Conservation (phyloP, 2,797 vertebrate species). For the Ceryle rudis region DNA sequence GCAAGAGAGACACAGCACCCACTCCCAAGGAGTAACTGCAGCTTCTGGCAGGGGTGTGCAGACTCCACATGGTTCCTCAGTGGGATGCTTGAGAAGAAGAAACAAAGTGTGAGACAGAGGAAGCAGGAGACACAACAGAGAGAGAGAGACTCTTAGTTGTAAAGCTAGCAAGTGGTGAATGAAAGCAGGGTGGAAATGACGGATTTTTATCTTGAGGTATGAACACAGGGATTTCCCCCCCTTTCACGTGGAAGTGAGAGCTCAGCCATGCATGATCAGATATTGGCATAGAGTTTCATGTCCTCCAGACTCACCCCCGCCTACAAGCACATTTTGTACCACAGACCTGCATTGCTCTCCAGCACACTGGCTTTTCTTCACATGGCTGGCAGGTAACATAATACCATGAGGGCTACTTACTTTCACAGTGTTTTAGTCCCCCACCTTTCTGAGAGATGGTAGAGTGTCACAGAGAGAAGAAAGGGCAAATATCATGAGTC, state of each 20-base stretch:
- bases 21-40: background rate
- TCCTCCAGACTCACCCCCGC: background rate
- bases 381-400: fast-evolving
- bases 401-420: background rate
- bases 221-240: background rate
- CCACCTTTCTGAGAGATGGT: background rate
- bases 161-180: background rate
- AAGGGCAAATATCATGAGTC: background rate
- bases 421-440: background rate
- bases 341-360: background rate
- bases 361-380: background rate
- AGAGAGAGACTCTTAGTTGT: background rate
- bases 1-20: background rate
- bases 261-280: background rate
- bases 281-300: background rate
- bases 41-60: background rate
- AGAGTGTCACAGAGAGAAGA: background rate
- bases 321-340: background rate
- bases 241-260: background rate
- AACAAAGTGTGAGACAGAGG: background rate
- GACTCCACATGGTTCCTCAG: fast-evolving
- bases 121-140: background rate
- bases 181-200: background rate
- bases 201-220: background rate
- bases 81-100: background rate